Base-by-base conservation (phyloP, 30 jellyfish, hydroid and myxozoan genomes). In the Aurelia sp. region DNA sequence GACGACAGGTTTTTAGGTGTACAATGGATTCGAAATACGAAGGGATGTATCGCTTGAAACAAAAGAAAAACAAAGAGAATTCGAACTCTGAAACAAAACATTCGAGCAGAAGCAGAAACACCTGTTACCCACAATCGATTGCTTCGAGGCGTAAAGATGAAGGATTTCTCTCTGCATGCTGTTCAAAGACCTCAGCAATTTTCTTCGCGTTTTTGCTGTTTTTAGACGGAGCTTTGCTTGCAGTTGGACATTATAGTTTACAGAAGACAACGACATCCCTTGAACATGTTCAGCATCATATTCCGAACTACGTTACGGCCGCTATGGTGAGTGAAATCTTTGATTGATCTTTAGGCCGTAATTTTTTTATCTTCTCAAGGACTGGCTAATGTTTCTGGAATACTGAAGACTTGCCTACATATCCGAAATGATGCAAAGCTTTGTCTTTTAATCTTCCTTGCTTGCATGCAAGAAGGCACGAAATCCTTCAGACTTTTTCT, bases 191-290 rank as follows among this genome's bases (percentile, higher is more conserved):
- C 41, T 53, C 70, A 10, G 60, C 52, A 9, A 65, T 63, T 10
- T 31, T 60, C 41, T 68, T 51, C 47, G 91, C 78, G 4, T 53
- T 69, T 19, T 30, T 72, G 30, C 55, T 17, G 33, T 33, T 82
- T 17, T 55, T 82, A 40, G 71, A 66, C 79, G 91, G 91, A 66
- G 23, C 72, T 7, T 71, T 82, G 37, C 37, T 82, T 33, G 91
- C 85, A 8, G 77, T 71, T 68, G 91, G 91, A n/a, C 91, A 82
- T 63, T 82, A 68, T 50, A 82, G 91, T 53, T n/a, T 82, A 22
- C 91, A 82, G 73, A 48, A 74, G 62, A 82, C 79, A 1, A 82
- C 91, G 19, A 69, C 72, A 7, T 82, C 91, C 2, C 20, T 82
- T 9, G 66, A 82, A 37, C 78, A 82, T 82, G 91, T 82, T 20